Conservation (phyloP, 2,888 invertebrate genomes). For the Hyposoter dolosus region DNA sequence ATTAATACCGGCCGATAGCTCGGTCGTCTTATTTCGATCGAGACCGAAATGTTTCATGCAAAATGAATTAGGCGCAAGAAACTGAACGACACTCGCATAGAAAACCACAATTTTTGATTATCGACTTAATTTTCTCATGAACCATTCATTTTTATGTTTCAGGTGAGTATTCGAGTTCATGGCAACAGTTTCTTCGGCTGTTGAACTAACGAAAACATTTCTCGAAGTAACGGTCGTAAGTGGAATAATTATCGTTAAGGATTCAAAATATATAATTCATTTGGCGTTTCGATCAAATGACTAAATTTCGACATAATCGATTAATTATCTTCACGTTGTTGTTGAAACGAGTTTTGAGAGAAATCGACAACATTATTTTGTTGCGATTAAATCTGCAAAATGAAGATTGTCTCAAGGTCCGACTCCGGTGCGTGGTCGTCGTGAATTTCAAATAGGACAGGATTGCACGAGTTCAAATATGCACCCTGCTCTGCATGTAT, state of each 20-base stretch:
- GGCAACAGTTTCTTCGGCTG: not conserved
- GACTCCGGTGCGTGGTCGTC: constrained; percentile 23
- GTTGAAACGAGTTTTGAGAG: not conserved
- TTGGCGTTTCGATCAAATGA: not conserved
- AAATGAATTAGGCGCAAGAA: too few relatives aligned
- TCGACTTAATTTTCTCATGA: constrained; percentile 11
- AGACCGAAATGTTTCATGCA: too few relatives aligned
- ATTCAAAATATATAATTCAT: not conserved
- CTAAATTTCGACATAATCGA: not conserved
- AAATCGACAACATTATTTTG: not conserved
- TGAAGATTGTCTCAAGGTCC: constrained; percentile 24
- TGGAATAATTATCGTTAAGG: not conserved
- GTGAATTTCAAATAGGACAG: constrained; percentile 46
- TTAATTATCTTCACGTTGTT: not conserved
- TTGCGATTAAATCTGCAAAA: constrained; percentile 23
- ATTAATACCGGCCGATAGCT: too few relatives aligned
- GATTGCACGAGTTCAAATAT: constrained; percentile 15
- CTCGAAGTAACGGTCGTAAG: constrained; percentile 5
- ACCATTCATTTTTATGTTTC: constrained; percentile 46
- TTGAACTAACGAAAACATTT: constrained; percentile 3
- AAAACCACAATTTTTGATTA: not conserved
- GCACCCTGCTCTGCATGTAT: not conserved
- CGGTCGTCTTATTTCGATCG: too few relatives aligned
- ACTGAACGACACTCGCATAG: not conserved
- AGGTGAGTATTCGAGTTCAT: constrained; percentile 37